A percentile compares a stretch with the other conserved stretches of the same genome.
Evolutionary conservation across 2,113 vertebrate genomes (phyloP).

Genomic region (Oriolus oriolus): DNA sequence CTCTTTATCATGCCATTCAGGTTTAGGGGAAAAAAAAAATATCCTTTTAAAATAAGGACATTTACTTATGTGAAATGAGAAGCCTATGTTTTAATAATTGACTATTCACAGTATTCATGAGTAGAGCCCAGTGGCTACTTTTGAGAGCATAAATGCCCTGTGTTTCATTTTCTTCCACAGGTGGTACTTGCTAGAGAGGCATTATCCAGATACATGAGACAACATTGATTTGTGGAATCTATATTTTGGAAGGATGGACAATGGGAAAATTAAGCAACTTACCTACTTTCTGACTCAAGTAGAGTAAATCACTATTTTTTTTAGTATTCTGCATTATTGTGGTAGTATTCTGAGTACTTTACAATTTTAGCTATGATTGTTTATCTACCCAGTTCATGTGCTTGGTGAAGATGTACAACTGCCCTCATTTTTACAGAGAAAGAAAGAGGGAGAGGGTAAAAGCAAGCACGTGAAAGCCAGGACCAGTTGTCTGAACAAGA

Average conservation of each 20-base stretch:
- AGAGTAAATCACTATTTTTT: not conserved
- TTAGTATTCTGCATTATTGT: not conserved
- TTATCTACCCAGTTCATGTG: not conserved
- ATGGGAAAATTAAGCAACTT: not conserved
- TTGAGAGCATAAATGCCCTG: not conserved
- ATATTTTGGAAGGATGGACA: not conserved
- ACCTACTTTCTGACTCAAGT: not conserved
- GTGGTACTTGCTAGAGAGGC: not conserved
- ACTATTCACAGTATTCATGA: not conserved
- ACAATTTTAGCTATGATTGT: not conserved
- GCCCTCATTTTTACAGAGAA: not conserved
- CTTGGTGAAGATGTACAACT: not conserved
- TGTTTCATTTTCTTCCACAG: not conserved
- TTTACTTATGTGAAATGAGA: not conserved
- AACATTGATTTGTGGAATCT: not conserved
- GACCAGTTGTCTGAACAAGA: not conserved
- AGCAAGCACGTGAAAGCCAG: fast-evolving
- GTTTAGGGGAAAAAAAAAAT: not conserved
- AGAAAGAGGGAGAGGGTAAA: not conserved
- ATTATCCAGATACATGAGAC: not conserved
- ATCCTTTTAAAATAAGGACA: not conserved
- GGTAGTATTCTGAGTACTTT: not conserved
- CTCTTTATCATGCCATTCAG: not conserved
- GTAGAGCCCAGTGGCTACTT: not conserved
- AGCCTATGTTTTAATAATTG: not conserved